Conservation (phyloP, 2,888 invertebrate species). For the Coenonympha arcania region DNA sequence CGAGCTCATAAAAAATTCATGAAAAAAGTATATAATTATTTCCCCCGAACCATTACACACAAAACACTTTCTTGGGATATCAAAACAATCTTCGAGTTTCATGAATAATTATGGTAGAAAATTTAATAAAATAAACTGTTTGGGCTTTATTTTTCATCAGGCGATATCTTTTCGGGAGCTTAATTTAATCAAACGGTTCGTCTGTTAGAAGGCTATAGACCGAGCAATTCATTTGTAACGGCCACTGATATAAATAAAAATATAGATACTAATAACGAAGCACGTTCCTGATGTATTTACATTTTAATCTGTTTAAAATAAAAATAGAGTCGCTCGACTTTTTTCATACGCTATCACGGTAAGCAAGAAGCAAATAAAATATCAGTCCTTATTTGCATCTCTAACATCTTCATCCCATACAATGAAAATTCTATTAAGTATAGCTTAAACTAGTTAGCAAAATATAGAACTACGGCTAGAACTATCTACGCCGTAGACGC, state of each 20-base stretch:
- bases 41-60: neutral
- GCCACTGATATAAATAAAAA: neutral
- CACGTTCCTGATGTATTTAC: too few relatives aligned
- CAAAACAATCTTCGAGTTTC: neutral
- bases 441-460: too few relatives aligned
- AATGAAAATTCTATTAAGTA: too few relatives aligned
- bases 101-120: constrained; percentile 1
- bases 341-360: too few relatives aligned
- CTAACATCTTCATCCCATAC: too few relatives aligned
- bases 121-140: neutral
- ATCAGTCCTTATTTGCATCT: too few relatives aligned
- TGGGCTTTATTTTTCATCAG: neutral
- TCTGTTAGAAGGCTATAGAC: neutral
- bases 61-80: neutral
- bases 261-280: neutral
- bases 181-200: neutral
- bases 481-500: too few relatives aligned
- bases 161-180: neutral
- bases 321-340: too few relatives aligned
- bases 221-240: neutral
- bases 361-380: too few relatives aligned
- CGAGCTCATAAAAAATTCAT: neutral
- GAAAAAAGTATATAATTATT: neutral
- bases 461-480: too few relatives aligned
- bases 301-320: too few relatives aligned